Percentiles rank a stretch among this genome's conserved stretches.
These are phyloP conservation scores for Fabriciana adippe DNA, from an alignment of 2,888 invertebrate genomes.

Conservation along the genomic window DNA sequence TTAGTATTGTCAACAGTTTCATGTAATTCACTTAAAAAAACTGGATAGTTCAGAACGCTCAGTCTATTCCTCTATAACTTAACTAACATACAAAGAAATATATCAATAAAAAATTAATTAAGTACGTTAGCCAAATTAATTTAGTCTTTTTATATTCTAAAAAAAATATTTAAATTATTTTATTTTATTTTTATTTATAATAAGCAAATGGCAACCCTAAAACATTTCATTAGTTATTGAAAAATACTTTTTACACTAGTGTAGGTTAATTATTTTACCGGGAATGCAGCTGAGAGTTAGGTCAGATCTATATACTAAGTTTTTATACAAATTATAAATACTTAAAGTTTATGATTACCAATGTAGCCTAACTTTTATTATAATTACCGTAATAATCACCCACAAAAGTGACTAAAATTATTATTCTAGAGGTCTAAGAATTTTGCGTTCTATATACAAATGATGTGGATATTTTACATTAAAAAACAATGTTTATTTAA, in stretches of 20 bases:
- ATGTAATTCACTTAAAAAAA: neutral
- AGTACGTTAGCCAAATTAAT: slow-evolving; percentile 39
- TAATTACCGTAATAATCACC: too few species aligned
- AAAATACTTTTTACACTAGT: slow-evolving; percentile 5
- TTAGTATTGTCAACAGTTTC: too few species aligned
- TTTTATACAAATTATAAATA: slow-evolving; percentile 18
- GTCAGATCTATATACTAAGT: slow-evolving; percentile 15
- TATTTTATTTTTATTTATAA: neutral
- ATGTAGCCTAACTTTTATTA: neutral
- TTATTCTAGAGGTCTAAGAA: too few species aligned
- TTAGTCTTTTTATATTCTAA: neutral
- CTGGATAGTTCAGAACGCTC: neutral
- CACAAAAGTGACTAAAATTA: too few species aligned
- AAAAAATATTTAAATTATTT: neutral
- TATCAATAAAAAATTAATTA: slow-evolving; percentile 24
- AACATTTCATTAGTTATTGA: neutral
- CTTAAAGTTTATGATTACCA: neutral
- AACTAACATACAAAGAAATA: neutral
- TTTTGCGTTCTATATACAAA: too few species aligned
- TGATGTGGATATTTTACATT: too few species aligned
- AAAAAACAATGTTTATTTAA: too few species aligned
- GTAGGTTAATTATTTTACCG: slow-evolving; percentile 9
- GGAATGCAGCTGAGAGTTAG: slow-evolving; percentile 18
- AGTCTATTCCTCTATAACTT: too few species aligned
- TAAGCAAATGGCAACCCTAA: neutral